Evolutionary conservation across 35 echinoderm and acorn worm genomes (phyloP).

Genomic region (Lytechinus pictus): DNA sequence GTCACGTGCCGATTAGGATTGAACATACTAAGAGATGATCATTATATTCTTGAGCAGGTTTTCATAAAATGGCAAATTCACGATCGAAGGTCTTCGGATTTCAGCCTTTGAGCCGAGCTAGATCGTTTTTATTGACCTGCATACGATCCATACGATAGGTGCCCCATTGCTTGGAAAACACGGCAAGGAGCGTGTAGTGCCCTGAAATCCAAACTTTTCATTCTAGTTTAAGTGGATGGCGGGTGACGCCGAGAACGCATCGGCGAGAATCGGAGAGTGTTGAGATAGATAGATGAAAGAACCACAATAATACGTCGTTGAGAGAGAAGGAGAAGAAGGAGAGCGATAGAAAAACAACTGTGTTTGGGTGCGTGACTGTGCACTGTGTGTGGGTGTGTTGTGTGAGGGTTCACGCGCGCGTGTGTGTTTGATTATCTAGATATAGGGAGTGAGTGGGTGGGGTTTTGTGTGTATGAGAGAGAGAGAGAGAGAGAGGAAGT

Average conservation of each 20-base stretch:
- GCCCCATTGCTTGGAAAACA: slow-evolving; percentile 1
- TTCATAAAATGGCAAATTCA: slow-evolving; percentile 41
- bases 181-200: not conserved
- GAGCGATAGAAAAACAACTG: too few relatives aligned
- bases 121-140: slow-evolving; percentile 39
- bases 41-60: not conserved
- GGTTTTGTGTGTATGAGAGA: not conserved
- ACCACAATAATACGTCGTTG: too few relatives aligned
- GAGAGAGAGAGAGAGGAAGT: not conserved
- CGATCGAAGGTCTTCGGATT: slow-evolving; percentile 42
- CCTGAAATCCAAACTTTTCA: not conserved
- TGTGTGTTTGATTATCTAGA: too few relatives aligned
- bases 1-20: not conserved
- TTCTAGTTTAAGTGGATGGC: not conserved
- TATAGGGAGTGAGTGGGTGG: not conserved
- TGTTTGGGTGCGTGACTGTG: too few relatives aligned
- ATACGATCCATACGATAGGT: not conserved
- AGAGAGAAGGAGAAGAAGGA: too few relatives aligned
- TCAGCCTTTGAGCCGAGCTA: slow-evolving; percentile 5
- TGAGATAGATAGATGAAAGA: not conserved
- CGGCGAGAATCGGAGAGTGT: not conserved
- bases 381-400: too few relatives aligned
- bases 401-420: too few relatives aligned
- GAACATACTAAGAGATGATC: not conserved
- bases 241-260: not conserved